These are phyloP conservation scores for Macrotrachela quadricornifera DNA, from an alignment of 1,140 invertebrate species.

Conservation along the genomic window DNA sequence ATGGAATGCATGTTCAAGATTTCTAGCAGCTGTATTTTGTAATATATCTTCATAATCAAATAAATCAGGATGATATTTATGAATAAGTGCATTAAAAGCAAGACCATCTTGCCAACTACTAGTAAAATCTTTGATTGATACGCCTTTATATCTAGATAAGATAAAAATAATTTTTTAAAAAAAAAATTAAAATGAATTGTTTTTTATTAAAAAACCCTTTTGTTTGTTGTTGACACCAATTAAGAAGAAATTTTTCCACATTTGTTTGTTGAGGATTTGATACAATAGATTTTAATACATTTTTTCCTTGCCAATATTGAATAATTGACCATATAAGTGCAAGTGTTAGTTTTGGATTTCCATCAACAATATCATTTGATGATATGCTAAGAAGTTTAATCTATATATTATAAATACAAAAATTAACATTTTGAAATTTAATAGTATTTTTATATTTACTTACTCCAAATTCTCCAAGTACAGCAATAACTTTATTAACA, in stretches of 20 bases:
- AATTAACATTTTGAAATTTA: too few species aligned
- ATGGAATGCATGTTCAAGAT: slow-evolving; percentile 58
- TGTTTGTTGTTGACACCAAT: slow-evolving; percentile 6
- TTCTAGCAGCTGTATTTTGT: slow-evolving; percentile 31
- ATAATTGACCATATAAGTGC: slow-evolving; percentile 98
- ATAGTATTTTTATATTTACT: too few species aligned
- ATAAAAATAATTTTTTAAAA: neutral
- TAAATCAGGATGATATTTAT: slow-evolving; percentile 51
- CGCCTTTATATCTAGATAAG: slow-evolving; percentile 40
- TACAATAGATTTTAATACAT: neutral
- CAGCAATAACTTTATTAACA: slow-evolving; percentile 57
- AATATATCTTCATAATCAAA: slow-evolving; percentile 50
- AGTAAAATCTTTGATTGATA: slow-evolving; percentile 59
- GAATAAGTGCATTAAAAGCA: slow-evolving; percentile 62
- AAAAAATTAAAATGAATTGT: neutral
- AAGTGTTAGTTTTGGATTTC: slow-evolving; percentile 93
- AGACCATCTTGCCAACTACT: slow-evolving; percentile 61
- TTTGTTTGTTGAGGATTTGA: slow-evolving; percentile 2
- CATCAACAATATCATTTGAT: slow-evolving; percentile 95
- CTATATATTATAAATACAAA: too few species aligned
- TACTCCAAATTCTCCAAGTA: slow-evolving; percentile 38
- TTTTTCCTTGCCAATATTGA: slow-evolving; percentile 76
- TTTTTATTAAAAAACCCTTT: neutral
- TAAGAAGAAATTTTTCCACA: slow-evolving; percentile 5
- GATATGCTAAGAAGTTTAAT: slow-evolving; percentile 96